Evolutionary conservation across 2,888 invertebrate genomes (phyloP), one percentile per base, ranked within the genome.

Genomic region (Acleris cristana): DNA sequence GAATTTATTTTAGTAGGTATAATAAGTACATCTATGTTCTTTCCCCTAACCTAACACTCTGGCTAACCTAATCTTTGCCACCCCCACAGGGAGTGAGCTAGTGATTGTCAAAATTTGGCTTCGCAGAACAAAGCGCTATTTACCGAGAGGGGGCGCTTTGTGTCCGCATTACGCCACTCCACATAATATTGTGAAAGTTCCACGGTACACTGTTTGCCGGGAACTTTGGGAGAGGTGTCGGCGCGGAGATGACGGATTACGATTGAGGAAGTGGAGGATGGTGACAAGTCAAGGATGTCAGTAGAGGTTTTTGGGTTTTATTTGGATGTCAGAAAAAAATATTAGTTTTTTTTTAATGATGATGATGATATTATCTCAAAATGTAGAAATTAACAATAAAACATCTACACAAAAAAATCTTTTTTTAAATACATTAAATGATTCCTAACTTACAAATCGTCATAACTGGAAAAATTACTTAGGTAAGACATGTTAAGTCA

Each of bases 101-200:
- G 92, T 92, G 92, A 92, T 92, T 93, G 93, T 92, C 92, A 93
- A 93, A 93, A 93, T 93, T 93, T 93, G 93, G 93, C 93, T 93
- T 93, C 88, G 84, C 84, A 89, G 93, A 92, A 93, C 92, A 93
- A 93, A 93, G 93, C 93, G 87, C 84, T 93, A 92, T 93, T 93
- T 93, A 91, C 92, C 84, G 81, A 92, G 89, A 83, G 85, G 84
- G 85, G 88, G 82, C 80, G 84, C 92, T 93, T 92, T 92, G 92
- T 92, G 88, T 79, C 85, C 84, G 89, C 83, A 92, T 92, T 92
- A 92, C 90, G 89, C 88, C 91, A 89, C 90, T 92, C 91, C 85
- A 90, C 90, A 92, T 91, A 90, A 92, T 92, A 92, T 92, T 92
- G 92, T 92, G 91, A 87, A 92, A 92, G 85, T 92, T 91, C 87